Conservation (phyloP, 2,888 invertebrate species). For the Cataglyphis albicans region DNA sequence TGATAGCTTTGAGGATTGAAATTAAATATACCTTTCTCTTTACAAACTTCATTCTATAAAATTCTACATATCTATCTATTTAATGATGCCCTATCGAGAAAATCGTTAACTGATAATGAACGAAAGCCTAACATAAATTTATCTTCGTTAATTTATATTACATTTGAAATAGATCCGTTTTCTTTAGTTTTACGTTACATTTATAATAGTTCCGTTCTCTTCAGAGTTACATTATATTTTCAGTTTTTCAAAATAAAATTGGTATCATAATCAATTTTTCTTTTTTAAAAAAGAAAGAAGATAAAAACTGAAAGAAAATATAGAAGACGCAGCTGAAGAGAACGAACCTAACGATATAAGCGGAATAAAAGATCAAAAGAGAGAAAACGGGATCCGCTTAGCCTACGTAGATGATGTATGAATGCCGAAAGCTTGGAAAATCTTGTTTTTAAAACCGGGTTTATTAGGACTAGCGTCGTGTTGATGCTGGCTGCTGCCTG, state of each 20-base stretch:
- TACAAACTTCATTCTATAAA: background rate
- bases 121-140: background rate
- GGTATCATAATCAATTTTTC: conserved; percentile 27
- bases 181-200: background rate
- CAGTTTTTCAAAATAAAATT: conserved; percentile 48
- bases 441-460: conserved; percentile 94
- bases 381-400: conserved; percentile 58
- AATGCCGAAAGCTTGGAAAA: conserved; percentile 94
- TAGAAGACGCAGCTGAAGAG: conserved; percentile 22
- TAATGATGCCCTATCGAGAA: conserved; percentile 6
- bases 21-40: conserved; percentile 3
- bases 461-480: conserved; percentile 88
- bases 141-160: too few species aligned
- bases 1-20: background rate
- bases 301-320: conserved; percentile 19
- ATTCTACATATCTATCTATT: conserved; percentile 18
- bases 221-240: conserved; percentile 29
- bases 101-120: background rate
- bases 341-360: conserved; percentile 36
- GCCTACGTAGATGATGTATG: conserved; percentile 87
- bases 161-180: background rate
- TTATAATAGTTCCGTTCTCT: conserved; percentile 30
- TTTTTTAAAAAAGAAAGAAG: background rate
- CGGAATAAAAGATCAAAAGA: conserved; percentile 65
- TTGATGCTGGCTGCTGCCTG: conserved; percentile 67